Evolutionary conservation across 2,797 vertebrate species (phyloP).

Genomic region (Aeoliscus strigatus): DNA sequence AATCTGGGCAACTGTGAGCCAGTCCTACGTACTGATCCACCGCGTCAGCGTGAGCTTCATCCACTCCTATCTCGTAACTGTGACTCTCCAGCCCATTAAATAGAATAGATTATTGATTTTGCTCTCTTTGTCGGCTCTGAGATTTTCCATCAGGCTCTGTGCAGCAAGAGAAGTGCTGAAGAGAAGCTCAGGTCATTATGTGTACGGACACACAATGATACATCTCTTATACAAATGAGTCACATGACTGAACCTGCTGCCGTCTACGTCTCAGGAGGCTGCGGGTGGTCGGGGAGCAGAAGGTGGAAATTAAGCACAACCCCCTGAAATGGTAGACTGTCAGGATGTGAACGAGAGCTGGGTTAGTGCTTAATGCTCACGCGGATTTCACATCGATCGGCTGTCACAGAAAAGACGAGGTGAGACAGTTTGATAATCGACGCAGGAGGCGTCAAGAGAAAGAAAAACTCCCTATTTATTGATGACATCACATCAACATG

Average conservation of each 20-base stretch:
- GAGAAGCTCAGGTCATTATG: slow-evolving; percentile 78
- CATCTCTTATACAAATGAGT: slow-evolving; percentile 51
- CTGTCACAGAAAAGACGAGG: slow-evolving; percentile 37
- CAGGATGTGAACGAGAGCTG: slow-evolving; percentile 34
- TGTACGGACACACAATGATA: slow-evolving; percentile 62
- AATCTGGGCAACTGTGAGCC: not conserved
- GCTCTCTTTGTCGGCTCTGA: slow-evolving; percentile 72
- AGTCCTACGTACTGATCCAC: no score
- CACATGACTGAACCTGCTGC: no score
- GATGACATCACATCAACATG: slow-evolving; percentile 49
- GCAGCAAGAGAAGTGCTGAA: slow-evolving; percentile 61
- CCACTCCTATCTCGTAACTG: slow-evolving; percentile 82
- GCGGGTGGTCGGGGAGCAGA: slow-evolving; percentile 44
- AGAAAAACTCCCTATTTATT: slow-evolving; percentile 54
- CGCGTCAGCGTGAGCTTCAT: slow-evolving; percentile 63
- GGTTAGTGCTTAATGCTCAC: slow-evolving; percentile 26
- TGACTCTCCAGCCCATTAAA: slow-evolving; percentile 82
- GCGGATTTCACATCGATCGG: slow-evolving; percentile 51
- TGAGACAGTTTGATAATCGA: slow-evolving; percentile 47
- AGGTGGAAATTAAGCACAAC: slow-evolving; percentile 44
- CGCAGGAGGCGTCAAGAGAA: slow-evolving; percentile 40
- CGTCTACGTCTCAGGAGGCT: not conserved
- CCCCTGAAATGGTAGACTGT: slow-evolving; percentile 27
- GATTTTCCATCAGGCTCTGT: slow-evolving; percentile 72
- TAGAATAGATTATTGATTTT: slow-evolving; percentile 84